Evolutionary conservation across 92 coral and sea anemone species (phyloP), one percentile per base, ranked within the genome.

Genomic region (Umimayanthus chanpuru): DNA sequence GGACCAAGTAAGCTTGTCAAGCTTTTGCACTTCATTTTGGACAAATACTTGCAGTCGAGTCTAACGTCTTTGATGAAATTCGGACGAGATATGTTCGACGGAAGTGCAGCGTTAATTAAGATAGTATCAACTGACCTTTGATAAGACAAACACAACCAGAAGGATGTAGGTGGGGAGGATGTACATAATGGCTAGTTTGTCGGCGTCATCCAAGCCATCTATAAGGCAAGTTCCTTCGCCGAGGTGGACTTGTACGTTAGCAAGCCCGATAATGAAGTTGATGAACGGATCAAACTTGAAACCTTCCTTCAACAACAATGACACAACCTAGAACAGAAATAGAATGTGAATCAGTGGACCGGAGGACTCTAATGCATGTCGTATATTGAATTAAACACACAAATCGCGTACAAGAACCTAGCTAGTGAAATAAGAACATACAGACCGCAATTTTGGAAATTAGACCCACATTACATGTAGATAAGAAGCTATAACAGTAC

Each of bases 261-360:
- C 95, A 29, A 96, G 79, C 20, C 98, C 96, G 77, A 93, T 94
- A 76, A 94, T 16, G 64, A 96, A 96, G 85, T 89, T 82, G 26
- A 96, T 93, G 66, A 96, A 93, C 39, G 90, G 83, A 91, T 94
- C 98, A 44, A 96, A 94, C 53, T 39, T n/a, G 72, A 93, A 91
- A 55, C 90, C 94, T 39, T 80, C 93, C 40, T 88, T 9, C 29
- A 83, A 23, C 67, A 83, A 49, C 79, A 70, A 50, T 5, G 78
- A 83, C 43, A 83, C 78, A 71, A 83, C 87, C 87, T 83, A 25
- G n/a, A 21, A 15, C 66, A 79, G 38, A 79, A 26, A n/a, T 11
- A 47, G 18, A n/a, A 74, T 74, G 9, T 38, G 79, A 16, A 20
- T 38, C 28, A 39, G 50, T 75, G 28, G 36, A 32, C 36, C 36